These are phyloP conservation scores for Porites rus DNA, from an alignment of 92 coral and sea anemone genomes.

Conservation along the genomic window DNA sequence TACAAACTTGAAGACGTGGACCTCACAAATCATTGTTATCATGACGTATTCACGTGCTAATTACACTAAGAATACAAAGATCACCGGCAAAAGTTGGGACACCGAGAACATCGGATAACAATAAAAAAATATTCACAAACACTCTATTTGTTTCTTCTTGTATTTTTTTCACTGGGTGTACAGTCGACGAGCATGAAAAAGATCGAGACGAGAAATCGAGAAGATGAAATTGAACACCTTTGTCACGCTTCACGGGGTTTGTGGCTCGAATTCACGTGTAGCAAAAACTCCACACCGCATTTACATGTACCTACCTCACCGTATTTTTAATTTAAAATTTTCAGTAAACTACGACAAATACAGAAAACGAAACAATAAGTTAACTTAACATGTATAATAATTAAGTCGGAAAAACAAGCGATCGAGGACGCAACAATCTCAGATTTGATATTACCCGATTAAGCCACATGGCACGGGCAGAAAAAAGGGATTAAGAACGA, in stretches of 20 bases:
- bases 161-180: background rate
- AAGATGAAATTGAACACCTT: background rate
- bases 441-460: background rate
- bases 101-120: background rate
- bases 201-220: background rate
- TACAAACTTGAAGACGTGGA: constrained; percentile 16
- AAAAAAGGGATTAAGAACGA: background rate
- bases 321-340: background rate
- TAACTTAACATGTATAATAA: too few species aligned
- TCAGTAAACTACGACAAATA: background rate
- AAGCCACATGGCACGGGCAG: background rate
- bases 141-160: background rate
- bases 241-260: background rate
- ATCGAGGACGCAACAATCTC: background rate
- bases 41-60: constrained; percentile 37
- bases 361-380: background rate
- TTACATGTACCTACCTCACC: background rate
- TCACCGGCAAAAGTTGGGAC: background rate
- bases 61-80: constrained; percentile 42
- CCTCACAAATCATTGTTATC: constrained; percentile 1
- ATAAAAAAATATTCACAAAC: background rate
- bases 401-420: background rate
- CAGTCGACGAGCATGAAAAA: too few species aligned
- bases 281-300: background rate
- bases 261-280: background rate